phyloP scores from a whole-genome alignment of 2,113 vertebrate genomes.

The Lophius piscatorius region DNA sequence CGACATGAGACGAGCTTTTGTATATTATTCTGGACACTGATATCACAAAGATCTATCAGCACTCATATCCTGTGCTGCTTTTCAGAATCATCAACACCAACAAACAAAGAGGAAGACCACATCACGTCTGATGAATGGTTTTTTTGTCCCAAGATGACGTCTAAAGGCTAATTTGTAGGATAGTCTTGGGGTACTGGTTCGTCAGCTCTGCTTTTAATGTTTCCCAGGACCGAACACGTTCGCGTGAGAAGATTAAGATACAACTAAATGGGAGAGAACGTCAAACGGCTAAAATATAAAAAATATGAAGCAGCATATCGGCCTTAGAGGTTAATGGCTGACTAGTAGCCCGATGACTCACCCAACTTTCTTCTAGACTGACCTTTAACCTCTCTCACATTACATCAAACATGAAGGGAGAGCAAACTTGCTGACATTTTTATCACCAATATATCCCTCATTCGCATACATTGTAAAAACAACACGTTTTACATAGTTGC shows the following conservation, averaged over 20 bases:
- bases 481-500: neutral
- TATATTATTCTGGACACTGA: conserved; percentile 65
- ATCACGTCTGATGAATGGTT: conserved; percentile 28
- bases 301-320: neutral
- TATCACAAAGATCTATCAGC: conserved; percentile 53
- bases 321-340: conserved; percentile 1
- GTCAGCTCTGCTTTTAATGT: neutral
- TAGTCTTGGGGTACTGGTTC: conserved; percentile 6
- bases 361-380: conserved; percentile 38
- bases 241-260: neutral
- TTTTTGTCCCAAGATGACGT: conserved; percentile 38
- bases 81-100: conserved; percentile 55
- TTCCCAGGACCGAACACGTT: neutral
- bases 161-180: conserved; percentile 2
- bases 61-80: conserved; percentile 50
- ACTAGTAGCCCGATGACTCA: conserved; percentile 39
- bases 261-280: neutral
- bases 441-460: conserved; percentile 14
- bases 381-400: conserved; percentile 60
- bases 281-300: neutral
- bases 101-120: conserved; percentile 57
- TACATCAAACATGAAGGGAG: conserved; percentile 30
- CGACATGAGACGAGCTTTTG: conserved; percentile 50
- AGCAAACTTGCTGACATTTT: conserved; percentile 57
- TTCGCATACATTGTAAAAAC: conserved; percentile 4